Base-by-base conservation (phyloP, 2,888 invertebrate species). In the Oscheius sp. region DNA sequence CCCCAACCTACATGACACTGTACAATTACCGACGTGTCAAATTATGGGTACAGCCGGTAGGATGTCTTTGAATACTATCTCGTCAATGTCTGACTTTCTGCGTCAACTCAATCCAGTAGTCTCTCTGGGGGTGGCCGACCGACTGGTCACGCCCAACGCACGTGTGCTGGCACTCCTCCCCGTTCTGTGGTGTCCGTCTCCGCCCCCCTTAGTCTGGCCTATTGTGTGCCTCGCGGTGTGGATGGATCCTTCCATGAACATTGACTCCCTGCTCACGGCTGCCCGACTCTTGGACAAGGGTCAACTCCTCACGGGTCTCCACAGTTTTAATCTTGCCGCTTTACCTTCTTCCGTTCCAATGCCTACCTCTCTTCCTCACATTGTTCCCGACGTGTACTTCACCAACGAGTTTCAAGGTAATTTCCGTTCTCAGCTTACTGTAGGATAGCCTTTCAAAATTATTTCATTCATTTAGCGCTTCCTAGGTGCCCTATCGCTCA, bases 251-350 rank as follows among this genome's bases (percentile, higher is more conserved):
- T n/a, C 17, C 42, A 55, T 75, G 39, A 73, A 66, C 73, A 75
- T 80, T 70, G 77, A 76, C 74, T 70, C 73, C 42, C 73, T 82
- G 20, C 68, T 82, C n/a, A 75, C 76, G 20, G 82, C 82, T 25
- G 82, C 82, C 46, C 72, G 76, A 45, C 70, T 82, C 27, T 61
- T 82, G 12, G 82, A 82, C 58, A 69, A 71, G 39, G 31, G 45
- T 27, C 65, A 65, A n/a, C 53, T 63, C 29, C 61, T 69, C 29
- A 67, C 39, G 73, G 73, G 61, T 10, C 64, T 12, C 71, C 73
- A 46, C 72, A 73, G 45, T 70, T 69, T 58, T 31, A 70, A 34
- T 31, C 71, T 17, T 53, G 29, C 48, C 48, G 17, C 39, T 17
- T 20, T 65, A n/a, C 46, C 53, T 65, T 29, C 46, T 46, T 69